These are phyloP conservation scores for Sciaenops ocellatus DNA, from an alignment of 2,797 vertebrate species.

Conservation along the genomic window DNA sequence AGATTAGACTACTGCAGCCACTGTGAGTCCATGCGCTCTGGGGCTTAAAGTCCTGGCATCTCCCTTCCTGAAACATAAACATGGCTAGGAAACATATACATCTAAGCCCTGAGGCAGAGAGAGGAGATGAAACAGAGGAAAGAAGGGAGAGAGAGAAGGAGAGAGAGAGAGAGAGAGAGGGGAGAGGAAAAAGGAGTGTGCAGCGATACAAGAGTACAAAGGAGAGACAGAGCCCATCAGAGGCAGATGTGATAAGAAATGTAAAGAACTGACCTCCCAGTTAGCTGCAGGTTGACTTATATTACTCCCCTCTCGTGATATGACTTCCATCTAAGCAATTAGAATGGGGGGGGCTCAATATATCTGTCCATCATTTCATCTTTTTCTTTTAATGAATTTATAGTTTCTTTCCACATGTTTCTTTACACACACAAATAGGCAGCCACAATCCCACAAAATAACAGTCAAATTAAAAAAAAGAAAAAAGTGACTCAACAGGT, in stretches of 20 bases:
- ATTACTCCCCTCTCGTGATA: conserved; percentile 99
- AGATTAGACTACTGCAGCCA: conserved; percentile 84
- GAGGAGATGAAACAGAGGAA: conserved; percentile 68
- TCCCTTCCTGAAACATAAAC: conserved; percentile 85
- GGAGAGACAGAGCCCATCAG: conserved; percentile 83
- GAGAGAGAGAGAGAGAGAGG: conserved; percentile 64
- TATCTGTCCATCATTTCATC: conserved; percentile 98
- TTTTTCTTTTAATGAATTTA: conserved; percentile 68
- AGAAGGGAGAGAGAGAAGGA: conserved; percentile 37
- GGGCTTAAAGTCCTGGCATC: conserved; percentile 80
- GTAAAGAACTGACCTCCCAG: conserved; percentile 99
- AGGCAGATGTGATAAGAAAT: conserved; percentile 97
- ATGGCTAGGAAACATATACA: conserved; percentile 82
- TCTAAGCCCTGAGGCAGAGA: conserved; percentile 81
- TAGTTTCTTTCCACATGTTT: conserved; percentile 77
- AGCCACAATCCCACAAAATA: conserved; percentile 81
- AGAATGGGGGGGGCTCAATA: conserved; percentile 98
- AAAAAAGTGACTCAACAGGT: conserved; percentile 75
- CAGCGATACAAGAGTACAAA: conserved; percentile 78
- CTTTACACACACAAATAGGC: conserved; percentile 76
- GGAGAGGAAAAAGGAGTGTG: conserved; percentile 61
- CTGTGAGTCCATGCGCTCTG: conserved; percentile 85
- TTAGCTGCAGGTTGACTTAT: conserved; percentile 99
- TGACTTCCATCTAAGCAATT: conserved; percentile 99
- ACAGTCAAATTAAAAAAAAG: conserved; percentile 61